phyloP scores from a whole-genome alignment of 2,797 vertebrate species.

The Pogonophryne albipinna region DNA sequence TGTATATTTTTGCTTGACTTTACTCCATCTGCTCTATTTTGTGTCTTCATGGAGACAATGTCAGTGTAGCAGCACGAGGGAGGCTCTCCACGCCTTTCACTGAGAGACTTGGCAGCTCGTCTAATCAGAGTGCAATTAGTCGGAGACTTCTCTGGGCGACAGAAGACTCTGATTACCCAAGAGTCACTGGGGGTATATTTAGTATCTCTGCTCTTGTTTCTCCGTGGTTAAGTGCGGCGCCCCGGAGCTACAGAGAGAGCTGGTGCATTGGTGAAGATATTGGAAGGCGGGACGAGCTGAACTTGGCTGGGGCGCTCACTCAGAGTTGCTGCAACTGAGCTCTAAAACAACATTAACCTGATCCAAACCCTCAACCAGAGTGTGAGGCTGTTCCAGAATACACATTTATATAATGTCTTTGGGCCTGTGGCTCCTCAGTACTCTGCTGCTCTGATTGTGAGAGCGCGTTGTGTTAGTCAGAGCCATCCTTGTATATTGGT shows the following conservation, averaged over 20 bases:
- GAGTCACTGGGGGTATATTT: conserved; percentile 86
- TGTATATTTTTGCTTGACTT: conserved; percentile 27
- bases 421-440: conserved; percentile 9
- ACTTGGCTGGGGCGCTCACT: conserved; percentile 25
- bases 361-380: conserved; percentile 43
- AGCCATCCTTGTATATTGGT: neutral
- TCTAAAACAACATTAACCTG: conserved; percentile 29
- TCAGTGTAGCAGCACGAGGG: conserved; percentile 74
- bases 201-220: conserved; percentile 77
- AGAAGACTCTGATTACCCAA: conserved; percentile 86
- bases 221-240: conserved; percentile 47
- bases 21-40: conserved; percentile 57
- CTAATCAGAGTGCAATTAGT: conserved; percentile 88
- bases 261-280: conserved; percentile 42
- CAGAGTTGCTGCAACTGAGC: conserved; percentile 31
- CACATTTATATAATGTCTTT: conserved; percentile 14
- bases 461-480: conserved; percentile 8
- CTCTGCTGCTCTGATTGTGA: conserved; percentile 21
- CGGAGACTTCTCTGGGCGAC: conserved; percentile 81
- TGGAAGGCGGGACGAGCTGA: conserved; percentile 40
- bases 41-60: conserved; percentile 59
- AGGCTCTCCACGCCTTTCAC: conserved; percentile 67
- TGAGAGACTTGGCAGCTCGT: conserved; percentile 75
- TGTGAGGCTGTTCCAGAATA: conserved; percentile 24
- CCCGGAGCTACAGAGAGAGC: conserved; percentile 65